Percentiles rank a stretch among this genome's conserved stretches.
Evolutionary conservation across 1,140 invertebrate species (phyloP).

Genomic region (Brachionus manjavacas): DNA sequence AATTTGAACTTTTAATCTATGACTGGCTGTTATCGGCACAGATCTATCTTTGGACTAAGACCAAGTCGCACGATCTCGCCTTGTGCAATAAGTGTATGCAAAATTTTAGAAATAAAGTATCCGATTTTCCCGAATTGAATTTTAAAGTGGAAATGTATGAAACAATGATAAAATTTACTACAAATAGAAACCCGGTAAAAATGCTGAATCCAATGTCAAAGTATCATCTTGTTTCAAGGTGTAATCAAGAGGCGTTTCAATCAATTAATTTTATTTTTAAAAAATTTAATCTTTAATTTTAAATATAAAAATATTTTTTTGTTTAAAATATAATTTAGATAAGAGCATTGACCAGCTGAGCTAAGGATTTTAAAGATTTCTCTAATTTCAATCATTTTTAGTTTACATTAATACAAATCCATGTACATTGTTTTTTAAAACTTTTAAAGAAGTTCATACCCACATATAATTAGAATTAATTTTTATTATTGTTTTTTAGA

Average conservation of each 20-base stretch:
- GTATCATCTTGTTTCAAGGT: background rate
- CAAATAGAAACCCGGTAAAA: conserved; percentile 32
- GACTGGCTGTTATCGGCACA: background rate
- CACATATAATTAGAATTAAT: background rate
- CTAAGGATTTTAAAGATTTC: background rate
- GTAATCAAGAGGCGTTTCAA: conserved; percentile 33
- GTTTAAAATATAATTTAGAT: background rate
- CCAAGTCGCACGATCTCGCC: background rate
- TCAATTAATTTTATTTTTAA: conserved; percentile 27
- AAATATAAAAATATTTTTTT: background rate
- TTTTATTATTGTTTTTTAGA: background rate
- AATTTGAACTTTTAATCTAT: conserved; percentile 23
- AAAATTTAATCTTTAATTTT: conserved; percentile 30
- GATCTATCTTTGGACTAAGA: conserved; percentile 14
- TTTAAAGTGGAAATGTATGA: conserved; percentile 32
- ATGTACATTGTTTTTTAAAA: background rate
- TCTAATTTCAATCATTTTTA: background rate
- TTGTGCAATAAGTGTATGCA: conserved; percentile 19
- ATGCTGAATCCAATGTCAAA: background rate
- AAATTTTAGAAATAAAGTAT: background rate
- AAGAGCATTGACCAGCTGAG: background rate
- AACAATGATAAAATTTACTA: background rate
- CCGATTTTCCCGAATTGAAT: conserved; percentile 14
- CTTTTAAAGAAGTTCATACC: background rate
- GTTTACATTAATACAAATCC: background rate